These are phyloP conservation scores for Orestias chungarensis DNA, from an alignment of 2,797 vertebrate species.

Conservation along the genomic window DNA sequence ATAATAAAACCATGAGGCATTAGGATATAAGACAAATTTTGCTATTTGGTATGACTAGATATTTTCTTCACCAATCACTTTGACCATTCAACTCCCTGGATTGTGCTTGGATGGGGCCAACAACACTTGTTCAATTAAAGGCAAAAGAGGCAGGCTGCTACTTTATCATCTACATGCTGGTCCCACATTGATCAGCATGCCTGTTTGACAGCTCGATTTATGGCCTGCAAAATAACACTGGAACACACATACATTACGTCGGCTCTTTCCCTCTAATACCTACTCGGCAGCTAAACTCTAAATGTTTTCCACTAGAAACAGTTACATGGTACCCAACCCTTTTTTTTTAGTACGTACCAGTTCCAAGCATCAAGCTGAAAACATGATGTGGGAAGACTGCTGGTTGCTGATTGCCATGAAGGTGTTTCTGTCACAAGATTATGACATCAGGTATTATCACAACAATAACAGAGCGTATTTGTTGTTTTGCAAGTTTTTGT, in stretches of 20 bases:
- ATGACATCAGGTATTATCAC: background rate
- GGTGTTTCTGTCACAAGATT: background rate
- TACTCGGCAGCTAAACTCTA: background rate
- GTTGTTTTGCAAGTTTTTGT: too few species aligned
- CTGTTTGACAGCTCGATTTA: conserved; percentile 64
- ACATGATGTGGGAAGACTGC: background rate
- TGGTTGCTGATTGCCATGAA: background rate
- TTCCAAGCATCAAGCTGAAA: background rate
- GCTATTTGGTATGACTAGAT: conserved; percentile 3
- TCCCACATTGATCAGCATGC: conserved; percentile 68
- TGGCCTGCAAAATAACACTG: conserved; percentile 13
- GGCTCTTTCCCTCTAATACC: too few species aligned
- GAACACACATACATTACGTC: background rate
- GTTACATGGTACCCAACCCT: too few species aligned
- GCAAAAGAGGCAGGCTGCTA: conserved; percentile 59
- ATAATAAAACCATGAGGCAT: background rate
- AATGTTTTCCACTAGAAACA: background rate
- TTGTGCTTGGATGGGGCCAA: conserved; percentile 56
- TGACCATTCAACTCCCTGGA: conserved; percentile 26
- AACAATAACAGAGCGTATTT: too few species aligned
- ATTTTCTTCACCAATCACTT: background rate
- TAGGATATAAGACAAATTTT: conserved; percentile 11
- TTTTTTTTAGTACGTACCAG: background rate
- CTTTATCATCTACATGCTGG: conserved; percentile 71
- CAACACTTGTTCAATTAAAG: conserved; percentile 72